A percentile compares a stretch with the other conserved stretches of the same genome.
phyloP scores from a whole-genome alignment of 2,797 vertebrate species.

The Enteromius fasciolatus region DNA sequence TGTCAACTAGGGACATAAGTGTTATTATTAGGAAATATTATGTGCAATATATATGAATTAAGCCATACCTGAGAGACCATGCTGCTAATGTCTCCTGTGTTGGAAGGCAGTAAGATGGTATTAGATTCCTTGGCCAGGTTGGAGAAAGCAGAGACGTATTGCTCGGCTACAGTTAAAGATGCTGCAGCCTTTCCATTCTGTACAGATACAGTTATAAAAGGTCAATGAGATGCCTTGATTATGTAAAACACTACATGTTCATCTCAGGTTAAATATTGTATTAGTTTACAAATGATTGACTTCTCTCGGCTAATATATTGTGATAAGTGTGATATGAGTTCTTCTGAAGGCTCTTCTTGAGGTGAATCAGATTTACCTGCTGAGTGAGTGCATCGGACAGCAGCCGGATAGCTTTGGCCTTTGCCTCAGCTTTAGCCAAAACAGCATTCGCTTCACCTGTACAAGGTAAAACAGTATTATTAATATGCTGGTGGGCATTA shows the following conservation, averaged over 20 bases:
- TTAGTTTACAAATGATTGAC: background rate
- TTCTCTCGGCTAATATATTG: background rate
- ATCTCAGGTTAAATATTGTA: background rate
- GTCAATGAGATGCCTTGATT: background rate
- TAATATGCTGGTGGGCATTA: background rate
- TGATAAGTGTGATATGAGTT: background rate
- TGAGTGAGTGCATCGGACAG: constrained; percentile 85
- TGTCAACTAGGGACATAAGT: background rate
- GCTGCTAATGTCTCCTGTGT: constrained; percentile 84
- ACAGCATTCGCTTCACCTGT: constrained; percentile 92
- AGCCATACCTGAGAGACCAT: constrained; percentile 92
- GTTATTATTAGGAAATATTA: background rate
- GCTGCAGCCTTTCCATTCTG: constrained; percentile 91
- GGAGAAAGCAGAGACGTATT: constrained; percentile 91
- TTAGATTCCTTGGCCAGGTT: constrained; percentile 94
- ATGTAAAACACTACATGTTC: background rate
- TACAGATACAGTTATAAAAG: background rate
- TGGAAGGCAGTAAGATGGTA: constrained; percentile 90
- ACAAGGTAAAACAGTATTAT: background rate
- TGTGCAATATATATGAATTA: too few relatives aligned
- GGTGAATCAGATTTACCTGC: constrained; percentile 74
- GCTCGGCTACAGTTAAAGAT: constrained; percentile 90
- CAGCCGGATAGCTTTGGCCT: constrained; percentile 88
- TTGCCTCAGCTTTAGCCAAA: constrained; percentile 90
- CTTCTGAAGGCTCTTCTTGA: background rate